Evolutionary conservation across 2,113 vertebrate species (phyloP).

Genomic region (Colaptes auratus): DNA sequence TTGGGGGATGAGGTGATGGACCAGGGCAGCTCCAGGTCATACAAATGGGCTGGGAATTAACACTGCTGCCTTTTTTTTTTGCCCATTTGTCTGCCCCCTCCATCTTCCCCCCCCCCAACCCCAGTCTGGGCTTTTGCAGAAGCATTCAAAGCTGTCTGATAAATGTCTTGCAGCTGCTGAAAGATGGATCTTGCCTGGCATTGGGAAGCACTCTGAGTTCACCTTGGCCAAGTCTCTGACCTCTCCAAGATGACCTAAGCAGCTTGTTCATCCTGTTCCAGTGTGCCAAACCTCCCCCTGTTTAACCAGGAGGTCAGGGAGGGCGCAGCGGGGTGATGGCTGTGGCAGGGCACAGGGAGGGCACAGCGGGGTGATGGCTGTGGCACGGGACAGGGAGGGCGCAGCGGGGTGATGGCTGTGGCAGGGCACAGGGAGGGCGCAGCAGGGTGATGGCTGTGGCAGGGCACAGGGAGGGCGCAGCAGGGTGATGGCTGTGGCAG

Average conservation of each 20-base stretch:
- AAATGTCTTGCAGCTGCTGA: slow-evolving; percentile 70
- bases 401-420: too few species aligned
- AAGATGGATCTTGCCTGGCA: slow-evolving; percentile 3
- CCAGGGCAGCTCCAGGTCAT: slow-evolving; percentile 36
- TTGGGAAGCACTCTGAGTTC: background rate
- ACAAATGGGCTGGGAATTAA: slow-evolving; percentile 54
- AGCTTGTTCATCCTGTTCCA: background rate
- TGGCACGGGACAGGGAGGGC: too few species aligned
- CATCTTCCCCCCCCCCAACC: background rate
- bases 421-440: too few species aligned
- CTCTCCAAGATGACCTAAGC: background rate
- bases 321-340: background rate
- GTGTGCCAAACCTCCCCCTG: background rate
- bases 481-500: too few species aligned
- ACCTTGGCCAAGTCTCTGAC: background rate
- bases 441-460: too few species aligned
- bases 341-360: background rate
- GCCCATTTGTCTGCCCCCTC: slow-evolving; percentile 23
- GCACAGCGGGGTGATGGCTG: too few species aligned
- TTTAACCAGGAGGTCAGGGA: background rate
- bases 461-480: too few species aligned
- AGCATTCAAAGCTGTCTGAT: slow-evolving; percentile 16
- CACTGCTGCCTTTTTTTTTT: background rate
- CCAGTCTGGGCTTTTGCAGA: background rate
- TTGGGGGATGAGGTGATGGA: slow-evolving; percentile 33